phyloP scores from a whole-genome alignment of 2,113 vertebrate genomes.

The Bos taurus region DNA sequence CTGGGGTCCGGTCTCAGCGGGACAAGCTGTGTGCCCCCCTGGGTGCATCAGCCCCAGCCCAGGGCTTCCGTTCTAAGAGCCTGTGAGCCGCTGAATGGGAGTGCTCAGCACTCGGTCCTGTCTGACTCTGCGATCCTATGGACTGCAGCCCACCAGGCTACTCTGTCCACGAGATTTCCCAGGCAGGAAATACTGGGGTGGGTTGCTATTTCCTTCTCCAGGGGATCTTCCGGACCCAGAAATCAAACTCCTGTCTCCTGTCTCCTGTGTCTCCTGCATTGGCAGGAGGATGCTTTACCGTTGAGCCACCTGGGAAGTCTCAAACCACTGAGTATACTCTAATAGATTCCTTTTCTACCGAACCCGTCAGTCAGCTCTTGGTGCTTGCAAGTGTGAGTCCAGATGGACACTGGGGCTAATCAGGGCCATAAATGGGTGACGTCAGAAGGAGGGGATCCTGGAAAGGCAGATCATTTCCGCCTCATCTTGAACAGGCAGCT shows the following conservation, averaged over 20 bases:
- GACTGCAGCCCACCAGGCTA: not conserved
- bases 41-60: not conserved
- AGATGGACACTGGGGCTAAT: not conserved
- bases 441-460: not conserved
- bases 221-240: not conserved
- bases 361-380: not conserved
- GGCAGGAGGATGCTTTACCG: not conserved
- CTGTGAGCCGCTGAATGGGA: not conserved
- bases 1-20: accelerated
- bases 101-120: not conserved
- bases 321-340: not conserved
- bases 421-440: not conserved
- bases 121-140: not conserved
- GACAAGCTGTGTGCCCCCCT: not conserved
- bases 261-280: not conserved
- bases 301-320: not conserved
- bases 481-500: not conserved
- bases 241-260: not conserved
- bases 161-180: not conserved
- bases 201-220: not conserved
- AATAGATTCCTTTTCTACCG: not conserved
- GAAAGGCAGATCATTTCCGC: accelerated
- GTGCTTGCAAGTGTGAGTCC: not conserved
- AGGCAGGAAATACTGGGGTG: not conserved
- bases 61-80: not conserved